A percentile compares a stretch with the other conserved stretches of the same genome.
Evolutionary conservation across 1,140 invertebrate species (phyloP).

Genomic region (Maniola jurtina): DNA sequence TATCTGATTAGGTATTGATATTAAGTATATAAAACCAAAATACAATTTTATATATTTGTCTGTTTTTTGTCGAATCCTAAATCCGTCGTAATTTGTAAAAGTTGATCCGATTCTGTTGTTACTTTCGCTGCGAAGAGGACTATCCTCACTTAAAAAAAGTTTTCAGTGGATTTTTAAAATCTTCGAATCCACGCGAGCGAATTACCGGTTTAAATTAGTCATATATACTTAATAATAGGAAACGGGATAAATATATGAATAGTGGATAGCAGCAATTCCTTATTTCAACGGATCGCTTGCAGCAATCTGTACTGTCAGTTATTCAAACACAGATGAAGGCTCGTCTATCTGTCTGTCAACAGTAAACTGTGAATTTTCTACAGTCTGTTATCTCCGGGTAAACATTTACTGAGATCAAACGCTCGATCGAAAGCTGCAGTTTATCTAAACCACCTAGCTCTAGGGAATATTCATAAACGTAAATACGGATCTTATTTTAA

Average conservation of each 20-base stretch:
- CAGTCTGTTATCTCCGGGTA: constrained; percentile 48
- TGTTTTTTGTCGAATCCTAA: too few species aligned
- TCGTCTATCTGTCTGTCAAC: constrained; percentile 42
- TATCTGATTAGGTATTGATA: too few species aligned
- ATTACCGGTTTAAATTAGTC: background rate
- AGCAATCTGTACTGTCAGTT: background rate
- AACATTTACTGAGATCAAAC: constrained; percentile 50
- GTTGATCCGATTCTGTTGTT: too few species aligned
- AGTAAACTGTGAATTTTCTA: constrained; percentile 55
- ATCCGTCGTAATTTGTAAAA: too few species aligned
- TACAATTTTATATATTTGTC: too few species aligned
- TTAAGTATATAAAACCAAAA: too few species aligned
- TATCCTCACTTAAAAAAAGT: background rate
- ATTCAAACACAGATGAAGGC: constrained; percentile 19
- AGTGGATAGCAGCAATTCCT: too few species aligned
- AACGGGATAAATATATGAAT: too few species aligned
- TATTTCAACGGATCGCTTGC: background rate
- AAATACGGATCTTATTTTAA: background rate
- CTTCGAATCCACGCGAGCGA: too few species aligned
- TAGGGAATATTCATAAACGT: constrained; percentile 6
- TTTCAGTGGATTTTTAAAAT: too few species aligned
- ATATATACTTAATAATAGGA: background rate
- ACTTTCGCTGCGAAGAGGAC: background rate
- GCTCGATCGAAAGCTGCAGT: constrained; percentile 28
- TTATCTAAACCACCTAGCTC: constrained; percentile 1